These are phyloP conservation scores for Marcusenius ussheri DNA, from an alignment of 2,113 vertebrate species.

Conservation along the genomic window DNA sequence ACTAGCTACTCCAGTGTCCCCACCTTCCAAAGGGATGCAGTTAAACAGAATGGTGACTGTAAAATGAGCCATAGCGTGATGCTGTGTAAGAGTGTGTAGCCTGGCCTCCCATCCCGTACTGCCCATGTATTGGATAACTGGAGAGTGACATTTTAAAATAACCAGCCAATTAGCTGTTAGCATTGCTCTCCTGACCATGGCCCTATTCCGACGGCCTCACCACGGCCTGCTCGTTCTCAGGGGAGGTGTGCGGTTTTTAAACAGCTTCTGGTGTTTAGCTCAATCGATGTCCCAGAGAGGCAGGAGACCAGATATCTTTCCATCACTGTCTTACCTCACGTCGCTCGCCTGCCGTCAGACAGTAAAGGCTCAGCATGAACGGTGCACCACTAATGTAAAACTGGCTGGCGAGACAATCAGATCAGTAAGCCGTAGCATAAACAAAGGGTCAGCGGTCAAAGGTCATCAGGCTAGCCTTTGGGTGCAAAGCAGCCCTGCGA, in stretches of 20 bases:
- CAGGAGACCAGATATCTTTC: background rate
- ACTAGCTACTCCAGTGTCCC: background rate
- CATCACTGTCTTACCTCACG: background rate
- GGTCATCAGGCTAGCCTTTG: background rate
- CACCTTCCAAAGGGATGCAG: background rate
- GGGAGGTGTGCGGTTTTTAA: background rate
- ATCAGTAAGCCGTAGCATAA: background rate
- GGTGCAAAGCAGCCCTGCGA: background rate
- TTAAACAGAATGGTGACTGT: background rate
- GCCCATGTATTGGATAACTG: background rate
- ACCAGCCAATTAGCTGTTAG: background rate
- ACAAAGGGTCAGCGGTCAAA: background rate
- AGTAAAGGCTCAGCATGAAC: background rate
- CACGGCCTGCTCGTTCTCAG: background rate
- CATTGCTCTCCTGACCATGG: background rate
- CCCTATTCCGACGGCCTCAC: background rate
- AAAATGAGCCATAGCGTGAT: background rate
- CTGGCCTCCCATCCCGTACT: background rate
- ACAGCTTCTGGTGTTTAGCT: background rate
- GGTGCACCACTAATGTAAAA: background rate
- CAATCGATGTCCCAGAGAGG: background rate
- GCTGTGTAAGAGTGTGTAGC: background rate
- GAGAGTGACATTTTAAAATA: background rate
- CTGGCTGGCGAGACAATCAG: background rate
- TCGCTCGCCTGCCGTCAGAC: background rate